Evolutionary conservation across 2,888 invertebrate species (phyloP).

Genomic region (Calephelis perditalis): DNA sequence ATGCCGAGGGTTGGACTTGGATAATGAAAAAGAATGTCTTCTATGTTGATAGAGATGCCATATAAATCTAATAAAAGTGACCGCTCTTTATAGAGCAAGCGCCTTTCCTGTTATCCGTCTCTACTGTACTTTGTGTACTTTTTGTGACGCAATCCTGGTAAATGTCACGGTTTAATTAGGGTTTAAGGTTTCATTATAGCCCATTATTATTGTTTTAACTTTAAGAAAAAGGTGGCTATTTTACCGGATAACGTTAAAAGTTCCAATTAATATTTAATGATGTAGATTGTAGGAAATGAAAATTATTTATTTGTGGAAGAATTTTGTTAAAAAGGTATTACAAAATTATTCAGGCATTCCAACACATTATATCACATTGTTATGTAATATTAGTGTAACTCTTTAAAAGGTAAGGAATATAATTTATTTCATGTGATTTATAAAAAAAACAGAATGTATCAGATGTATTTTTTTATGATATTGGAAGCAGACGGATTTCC

Average conservation of each 20-base stretch:
- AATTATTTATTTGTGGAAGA: too few species aligned
- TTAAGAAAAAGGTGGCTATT: neutral
- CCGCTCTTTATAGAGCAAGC: conserved; percentile 20
- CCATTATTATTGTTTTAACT: conserved; percentile 2
- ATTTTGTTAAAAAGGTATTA: too few species aligned
- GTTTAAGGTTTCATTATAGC: neutral
- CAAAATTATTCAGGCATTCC: too few species aligned
- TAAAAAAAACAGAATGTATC: too few species aligned
- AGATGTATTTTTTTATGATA: too few species aligned
- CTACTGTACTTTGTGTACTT: conserved; percentile 8
- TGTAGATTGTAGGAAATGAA: too few species aligned
- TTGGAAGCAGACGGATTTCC: too few species aligned
- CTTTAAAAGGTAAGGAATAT: too few species aligned
- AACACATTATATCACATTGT: too few species aligned
- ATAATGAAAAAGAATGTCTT: conserved; percentile 35
- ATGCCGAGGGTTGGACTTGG: conserved; percentile 27
- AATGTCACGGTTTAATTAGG: conserved; percentile 11
- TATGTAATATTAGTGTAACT: too few species aligned
- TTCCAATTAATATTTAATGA: too few species aligned
- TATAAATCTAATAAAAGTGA: conserved; percentile 30
- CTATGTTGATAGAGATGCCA: conserved; percentile 30
- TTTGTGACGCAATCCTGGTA: conserved; percentile 5
- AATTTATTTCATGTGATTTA: too few species aligned
- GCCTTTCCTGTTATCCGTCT: conserved; percentile 1
- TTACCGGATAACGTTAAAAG: neutral